Evolutionary conservation across 2,113 vertebrate genomes (phyloP).

Genomic region (Eleginops maclovinus): DNA sequence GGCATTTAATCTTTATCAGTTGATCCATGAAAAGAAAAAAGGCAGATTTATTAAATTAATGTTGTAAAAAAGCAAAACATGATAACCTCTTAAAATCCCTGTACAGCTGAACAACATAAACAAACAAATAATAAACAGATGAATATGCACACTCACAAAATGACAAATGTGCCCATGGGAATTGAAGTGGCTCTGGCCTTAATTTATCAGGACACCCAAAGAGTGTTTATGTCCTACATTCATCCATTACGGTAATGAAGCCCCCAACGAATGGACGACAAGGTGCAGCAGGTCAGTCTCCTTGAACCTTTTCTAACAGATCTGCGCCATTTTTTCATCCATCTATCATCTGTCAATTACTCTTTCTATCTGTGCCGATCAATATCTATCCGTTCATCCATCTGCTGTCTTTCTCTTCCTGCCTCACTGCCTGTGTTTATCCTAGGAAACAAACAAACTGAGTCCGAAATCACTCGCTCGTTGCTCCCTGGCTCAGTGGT

Average conservation of each 20-base stretch:
- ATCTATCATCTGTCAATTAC: constrained; percentile 33
- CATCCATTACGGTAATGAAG: constrained; percentile 61
- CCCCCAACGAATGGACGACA: constrained; percentile 25
- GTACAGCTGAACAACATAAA: not conserved
- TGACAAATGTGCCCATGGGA: constrained; percentile 22
- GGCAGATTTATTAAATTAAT: not conserved
- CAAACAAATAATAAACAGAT: constrained; percentile 7
- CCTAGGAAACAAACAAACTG: not conserved
- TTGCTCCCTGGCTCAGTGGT: no score
- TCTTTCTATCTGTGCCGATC: constrained; percentile 22
- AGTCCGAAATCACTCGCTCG: no score
- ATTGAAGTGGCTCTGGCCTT: constrained; percentile 31
- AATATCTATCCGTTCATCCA: constrained; percentile 40
- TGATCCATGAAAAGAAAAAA: not conserved
- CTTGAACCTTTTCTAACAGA: constrained; percentile 31
- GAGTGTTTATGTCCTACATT: constrained; percentile 25
- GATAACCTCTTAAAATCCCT: not conserved
- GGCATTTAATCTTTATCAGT: not conserved
- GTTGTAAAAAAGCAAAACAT: no score
- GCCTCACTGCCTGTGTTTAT: not conserved
- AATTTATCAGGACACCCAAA: constrained; percentile 50
- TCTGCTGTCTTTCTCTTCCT: constrained; percentile 4
- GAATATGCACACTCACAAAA: not conserved
- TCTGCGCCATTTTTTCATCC: constrained; percentile 18
- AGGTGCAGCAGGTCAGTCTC: constrained; percentile 27